Conservation (phyloP, 2,888 invertebrate genomes). For the Drosophila quinaria region DNA sequence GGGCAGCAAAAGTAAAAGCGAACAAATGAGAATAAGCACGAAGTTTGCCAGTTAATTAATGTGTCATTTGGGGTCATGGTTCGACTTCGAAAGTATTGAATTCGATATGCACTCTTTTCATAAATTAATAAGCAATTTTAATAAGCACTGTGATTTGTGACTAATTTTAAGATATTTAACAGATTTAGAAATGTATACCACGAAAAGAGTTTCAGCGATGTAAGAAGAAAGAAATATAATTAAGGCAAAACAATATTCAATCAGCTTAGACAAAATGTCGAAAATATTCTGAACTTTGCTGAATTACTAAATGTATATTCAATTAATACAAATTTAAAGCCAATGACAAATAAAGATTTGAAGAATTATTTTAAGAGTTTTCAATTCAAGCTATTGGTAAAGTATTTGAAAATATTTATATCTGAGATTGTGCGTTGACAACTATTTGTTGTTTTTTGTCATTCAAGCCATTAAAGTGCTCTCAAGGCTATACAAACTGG, state of each 20-base stretch:
- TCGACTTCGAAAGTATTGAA: constrained; percentile 21
- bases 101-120: constrained; percentile 1
- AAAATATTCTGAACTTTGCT: neutral
- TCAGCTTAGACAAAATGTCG: no score
- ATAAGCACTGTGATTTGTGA: neutral
- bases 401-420: neutral
- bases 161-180: neutral
- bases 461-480: constrained; percentile 25
- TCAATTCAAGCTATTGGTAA: neutral
- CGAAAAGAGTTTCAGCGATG: neutral
- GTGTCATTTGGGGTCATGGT: constrained; percentile 34
- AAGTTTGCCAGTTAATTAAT: constrained; percentile 30
- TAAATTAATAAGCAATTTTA: neutral
- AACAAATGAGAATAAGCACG: constrained; percentile 47
- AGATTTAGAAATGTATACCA: neutral
- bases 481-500: constrained; percentile 45
- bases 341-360: neutral
- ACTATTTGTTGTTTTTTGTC: constrained; percentile 33
- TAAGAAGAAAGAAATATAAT: no score
- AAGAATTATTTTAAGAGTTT: neutral
- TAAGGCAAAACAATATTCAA: no score
- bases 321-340: neutral
- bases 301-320: neutral
- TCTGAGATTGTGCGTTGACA: constrained; percentile 4
- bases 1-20: constrained; percentile 63